Percentiles rank a stretch among this genome's conserved stretches.
Evolutionary conservation across 2,797 vertebrate species (phyloP).

Genomic region (Pangasius djambal): DNA sequence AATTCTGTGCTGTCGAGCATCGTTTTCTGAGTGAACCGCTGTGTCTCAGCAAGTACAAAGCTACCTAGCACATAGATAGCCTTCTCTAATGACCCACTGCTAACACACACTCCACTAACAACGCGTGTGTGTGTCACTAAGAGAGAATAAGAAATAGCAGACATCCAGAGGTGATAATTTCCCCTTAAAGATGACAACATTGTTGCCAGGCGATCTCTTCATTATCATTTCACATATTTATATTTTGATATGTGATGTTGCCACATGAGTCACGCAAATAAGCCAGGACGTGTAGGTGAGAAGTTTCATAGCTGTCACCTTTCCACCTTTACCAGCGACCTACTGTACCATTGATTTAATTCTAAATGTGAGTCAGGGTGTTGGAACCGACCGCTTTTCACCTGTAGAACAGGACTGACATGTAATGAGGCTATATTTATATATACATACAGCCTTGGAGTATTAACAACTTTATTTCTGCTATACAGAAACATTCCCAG

Average conservation of each 20-base stretch:
- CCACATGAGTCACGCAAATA: neutral
- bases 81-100: slow-evolving; percentile 40
- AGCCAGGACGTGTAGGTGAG: slow-evolving; percentile 63
- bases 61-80: slow-evolving; percentile 11
- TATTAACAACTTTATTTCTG: neutral
- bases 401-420: neutral
- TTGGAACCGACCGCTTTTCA: neutral
- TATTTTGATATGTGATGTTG: slow-evolving; percentile 6
- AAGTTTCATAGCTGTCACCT: slow-evolving; percentile 73
- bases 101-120: slow-evolving; percentile 54
- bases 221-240: slow-evolving; percentile 27
- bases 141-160: slow-evolving; percentile 21
- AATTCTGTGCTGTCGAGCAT: slow-evolving; percentile 62
- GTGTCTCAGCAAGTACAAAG: slow-evolving; percentile 32
- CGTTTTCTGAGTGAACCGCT: slow-evolving; percentile 58
- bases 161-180: slow-evolving; percentile 29
- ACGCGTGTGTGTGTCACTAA: slow-evolving; percentile 7
- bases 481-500: neutral
- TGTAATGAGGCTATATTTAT: slow-evolving; percentile 38
- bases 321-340: slow-evolving; percentile 71
- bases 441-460: neutral
- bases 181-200: neutral
- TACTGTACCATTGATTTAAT: slow-evolving; percentile 73
- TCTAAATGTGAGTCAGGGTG: slow-evolving; percentile 66
- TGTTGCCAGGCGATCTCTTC: slow-evolving; percentile 16